Evolutionary conservation across 2,113 vertebrate species (phyloP).

Genomic region (Psettodes erumei): DNA sequence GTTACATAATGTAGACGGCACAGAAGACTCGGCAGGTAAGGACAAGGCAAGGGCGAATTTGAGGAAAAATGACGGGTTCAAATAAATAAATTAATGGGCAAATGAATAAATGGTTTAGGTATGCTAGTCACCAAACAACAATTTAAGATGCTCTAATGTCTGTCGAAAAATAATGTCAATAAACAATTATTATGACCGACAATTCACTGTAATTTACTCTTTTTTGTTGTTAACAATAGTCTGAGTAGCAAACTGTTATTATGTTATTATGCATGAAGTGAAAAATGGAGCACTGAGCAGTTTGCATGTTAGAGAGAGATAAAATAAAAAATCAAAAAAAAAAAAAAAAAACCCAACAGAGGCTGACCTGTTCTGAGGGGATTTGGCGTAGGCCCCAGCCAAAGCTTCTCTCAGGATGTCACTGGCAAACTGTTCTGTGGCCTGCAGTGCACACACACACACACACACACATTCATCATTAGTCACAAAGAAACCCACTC

Average conservation of each 20-base stretch:
- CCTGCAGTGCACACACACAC: slow-evolving; percentile 79
- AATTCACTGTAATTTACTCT: not conserved
- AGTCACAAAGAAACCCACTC: slow-evolving; percentile 30
- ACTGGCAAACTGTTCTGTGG: slow-evolving; percentile 93
- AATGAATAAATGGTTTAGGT: not conserved
- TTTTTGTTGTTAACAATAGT: not conserved
- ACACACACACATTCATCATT: slow-evolving; percentile 16
- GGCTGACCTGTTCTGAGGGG: slow-evolving; percentile 91
- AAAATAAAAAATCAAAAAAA: not conserved
- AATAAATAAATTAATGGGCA: not conserved
- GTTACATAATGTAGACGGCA: not conserved
- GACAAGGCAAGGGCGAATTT: too few species aligned
- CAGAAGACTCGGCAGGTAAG: not conserved
- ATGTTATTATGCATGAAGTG: too few species aligned
- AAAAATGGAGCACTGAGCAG: slow-evolving; percentile 40
- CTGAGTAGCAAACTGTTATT: not conserved
- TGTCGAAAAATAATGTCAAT: not conserved
- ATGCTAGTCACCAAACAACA: too few species aligned
- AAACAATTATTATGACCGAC: not conserved
- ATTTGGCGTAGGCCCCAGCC: slow-evolving; percentile 87
- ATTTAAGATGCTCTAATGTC: not conserved
- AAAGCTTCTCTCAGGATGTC: slow-evolving; percentile 93
- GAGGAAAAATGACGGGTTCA: not conserved
- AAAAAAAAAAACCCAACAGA: too few species aligned
- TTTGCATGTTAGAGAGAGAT: not conserved